Base-by-base conservation (phyloP, 2,888 invertebrate genomes). In the Melolontha melolontha region DNA sequence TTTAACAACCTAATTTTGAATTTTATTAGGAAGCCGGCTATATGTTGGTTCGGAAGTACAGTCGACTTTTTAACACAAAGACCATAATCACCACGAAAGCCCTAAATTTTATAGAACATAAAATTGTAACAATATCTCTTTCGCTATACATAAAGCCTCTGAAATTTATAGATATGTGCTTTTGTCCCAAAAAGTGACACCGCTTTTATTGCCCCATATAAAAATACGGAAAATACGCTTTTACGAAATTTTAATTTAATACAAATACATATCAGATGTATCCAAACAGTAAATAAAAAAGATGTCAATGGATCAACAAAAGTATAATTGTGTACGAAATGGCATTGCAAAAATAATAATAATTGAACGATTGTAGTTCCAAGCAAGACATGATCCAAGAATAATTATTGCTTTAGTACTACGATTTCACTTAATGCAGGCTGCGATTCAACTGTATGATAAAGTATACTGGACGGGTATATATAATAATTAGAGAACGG, bases 51-150 rank as follows among this genome's bases (percentile, higher is more conserved):
- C 22, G 49, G 6, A 16, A 17, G 10, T 10, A 16, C 17, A 47
- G 17, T 22, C 41, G n/a, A 57, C 22, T 57, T 57, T 42, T 57
- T 22, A n/a, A 42, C 57, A 42, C 55, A 55, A 16, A 41, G 17
- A 10, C 57, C 29, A 14, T 57, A 57, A 57, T 42, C 22, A 57
- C 57, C 57, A 12, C 57, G 42, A 42, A 22, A 29, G 42, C 42
- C 44, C 57, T 42, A 42, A 42, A 42, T 57, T 57, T 57, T 57
- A 57, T 57, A 7, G 57, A 22, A 22, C 57, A 57, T 57, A 57
- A 57, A 57, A 57, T 41, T 57, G 42, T 57, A 57, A 57, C 57
- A 57, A 57, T 57, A 57, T 57, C 41, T 27, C 11, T 51, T 22
- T 51, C 10, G 34, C 34, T 10, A 34, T 51, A 51, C 27, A 27